Evolutionary conservation across 2,113 vertebrate genomes (phyloP).

Genomic region (Protobothrops mucrosquamatus): DNA sequence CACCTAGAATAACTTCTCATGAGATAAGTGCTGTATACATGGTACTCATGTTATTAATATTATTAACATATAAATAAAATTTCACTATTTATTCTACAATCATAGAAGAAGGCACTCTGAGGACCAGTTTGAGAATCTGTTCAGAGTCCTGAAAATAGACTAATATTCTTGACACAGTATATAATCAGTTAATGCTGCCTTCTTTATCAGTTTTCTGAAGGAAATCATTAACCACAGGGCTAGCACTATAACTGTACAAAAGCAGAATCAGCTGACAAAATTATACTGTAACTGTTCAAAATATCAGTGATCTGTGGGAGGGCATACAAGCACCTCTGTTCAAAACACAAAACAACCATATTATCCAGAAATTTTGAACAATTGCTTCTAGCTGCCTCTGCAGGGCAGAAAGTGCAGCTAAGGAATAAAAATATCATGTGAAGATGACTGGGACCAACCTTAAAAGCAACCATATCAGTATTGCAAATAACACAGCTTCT

Average conservation of each 20-base stretch:
- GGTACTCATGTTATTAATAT: background rate
- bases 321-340: background rate
- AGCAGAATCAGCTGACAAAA: background rate
- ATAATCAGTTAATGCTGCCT: background rate
- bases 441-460: background rate
- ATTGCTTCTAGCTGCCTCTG: background rate
- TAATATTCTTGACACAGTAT: background rate
- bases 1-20: background rate
- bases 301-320: background rate
- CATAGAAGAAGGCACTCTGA: background rate
- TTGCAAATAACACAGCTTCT: background rate
- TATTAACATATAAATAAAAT: background rate
- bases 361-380: background rate
- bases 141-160: background rate
- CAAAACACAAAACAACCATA: background rate
- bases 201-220: background rate
- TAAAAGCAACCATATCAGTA: background rate
- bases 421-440: background rate
- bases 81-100: background rate
- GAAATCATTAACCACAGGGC: background rate
- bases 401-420: background rate
- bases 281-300: background rate
- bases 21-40: background rate
- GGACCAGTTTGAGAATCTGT: background rate
- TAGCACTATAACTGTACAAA: background rate